Percentiles rank a stretch among this genome's conserved stretches.
phyloP scores from a whole-genome alignment of 2,113 vertebrate species.

The Heterochromis multidens region DNA sequence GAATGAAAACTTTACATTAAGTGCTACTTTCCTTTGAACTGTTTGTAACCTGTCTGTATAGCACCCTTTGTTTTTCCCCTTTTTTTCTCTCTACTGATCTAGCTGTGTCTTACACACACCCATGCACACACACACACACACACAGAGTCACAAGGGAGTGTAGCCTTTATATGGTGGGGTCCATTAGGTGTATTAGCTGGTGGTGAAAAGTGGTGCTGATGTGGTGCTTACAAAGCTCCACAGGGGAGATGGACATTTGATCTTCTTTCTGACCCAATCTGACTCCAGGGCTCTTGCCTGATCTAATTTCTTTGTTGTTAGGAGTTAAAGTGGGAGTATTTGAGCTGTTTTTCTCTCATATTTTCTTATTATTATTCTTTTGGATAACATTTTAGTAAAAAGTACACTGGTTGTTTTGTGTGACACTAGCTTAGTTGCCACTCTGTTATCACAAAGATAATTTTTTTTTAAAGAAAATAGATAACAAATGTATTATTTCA shows the following conservation, averaged over 20 bases:
- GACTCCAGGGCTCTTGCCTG: slow-evolving; percentile 57
- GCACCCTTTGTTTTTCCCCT: neutral
- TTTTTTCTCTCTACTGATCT: neutral
- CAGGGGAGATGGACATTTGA: slow-evolving; percentile 72
- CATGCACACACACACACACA: slow-evolving; percentile 1
- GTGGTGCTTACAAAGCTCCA: slow-evolving; percentile 70
- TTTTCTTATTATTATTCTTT: neutral
- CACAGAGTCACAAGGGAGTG: slow-evolving; percentile 32
- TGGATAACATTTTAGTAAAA: slow-evolving; percentile 9
- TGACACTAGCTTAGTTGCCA: neutral
- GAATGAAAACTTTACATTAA: neutral
- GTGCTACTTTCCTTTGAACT: neutral
- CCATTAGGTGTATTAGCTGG: slow-evolving; percentile 73
- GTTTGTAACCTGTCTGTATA: neutral
- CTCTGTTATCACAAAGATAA: neutral
- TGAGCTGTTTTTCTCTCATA: neutral
- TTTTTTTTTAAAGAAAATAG: neutral
- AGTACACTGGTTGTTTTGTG: neutral
- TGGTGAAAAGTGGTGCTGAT: slow-evolving; percentile 74
- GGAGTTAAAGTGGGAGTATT: slow-evolving; percentile 22
- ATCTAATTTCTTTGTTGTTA: slow-evolving; percentile 61
- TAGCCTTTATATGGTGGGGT: slow-evolving; percentile 53
- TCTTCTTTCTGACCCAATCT: slow-evolving; percentile 65
- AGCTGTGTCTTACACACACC: slow-evolving; percentile 13
- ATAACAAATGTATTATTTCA: neutral